Evolutionary conservation across 2,888 invertebrate genomes (phyloP), one percentile per base, ranked within the genome.

Genomic region (Eupithecia subfuscata): DNA sequence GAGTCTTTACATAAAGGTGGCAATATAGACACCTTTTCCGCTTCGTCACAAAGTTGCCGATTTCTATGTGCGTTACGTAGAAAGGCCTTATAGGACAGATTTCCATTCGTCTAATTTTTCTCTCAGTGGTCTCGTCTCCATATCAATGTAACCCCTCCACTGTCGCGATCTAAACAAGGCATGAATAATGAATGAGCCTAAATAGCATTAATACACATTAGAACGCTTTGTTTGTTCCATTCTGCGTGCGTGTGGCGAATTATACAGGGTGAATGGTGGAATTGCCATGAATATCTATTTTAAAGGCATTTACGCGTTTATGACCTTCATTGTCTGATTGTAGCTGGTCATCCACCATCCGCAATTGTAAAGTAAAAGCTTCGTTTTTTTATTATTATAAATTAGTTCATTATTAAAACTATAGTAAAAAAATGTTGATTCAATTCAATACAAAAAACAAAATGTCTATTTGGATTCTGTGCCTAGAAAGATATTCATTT

Each of bases 181-280:
- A 70, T 70, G 70, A 70, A 70, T 56, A 70, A 70, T 70, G 56
- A 56, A 70, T n/a, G 56, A 56, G 70, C n/a, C 22, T 34, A 70
- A 56, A 70, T 60, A 37, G 22, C 70, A 70, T 52, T 56, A 52
- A 64, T 64, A 64, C 34, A 64, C 64, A 34, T 64, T 64, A 64
- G n/a, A 64, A 64, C 64, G 64, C 64, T 64, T 64, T 64, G 64
- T 64, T 64, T 34, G 64, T 34, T 34, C 64, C 64, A 64, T 34
- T 34, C 34, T 18, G 34, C 34, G 64, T 64, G 64, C 34, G 64
- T 64, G 64, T 30, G 30, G 22, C 34, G 64, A 34, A 64, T 34
- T 64, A 60, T 34, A 64, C 34, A 64, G 34, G 64, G 34, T 64
- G 64, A 64, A 18, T 34, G 16, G 16, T 30, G 56, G 22, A n/a